Evolutionary conservation across 2,797 vertebrate genomes (phyloP), one percentile per base, ranked within the genome.

Genomic region (Knipowitschia caucasica): DNA sequence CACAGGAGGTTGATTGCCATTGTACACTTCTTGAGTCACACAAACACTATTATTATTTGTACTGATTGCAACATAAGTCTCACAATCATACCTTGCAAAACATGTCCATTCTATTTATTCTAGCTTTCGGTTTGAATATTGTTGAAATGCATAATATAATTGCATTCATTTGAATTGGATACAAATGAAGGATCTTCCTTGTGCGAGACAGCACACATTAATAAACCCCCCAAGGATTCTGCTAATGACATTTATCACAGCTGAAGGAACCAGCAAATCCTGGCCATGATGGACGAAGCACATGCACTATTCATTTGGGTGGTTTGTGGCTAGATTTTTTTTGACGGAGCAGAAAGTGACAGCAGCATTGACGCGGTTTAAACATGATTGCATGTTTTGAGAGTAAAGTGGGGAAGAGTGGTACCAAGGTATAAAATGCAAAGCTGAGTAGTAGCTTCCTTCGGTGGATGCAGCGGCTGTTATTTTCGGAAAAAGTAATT

Each of bases 231-330:
- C 43, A 2, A 3, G 39, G 73, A 72, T 14, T 9, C 4, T 33
- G 43, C 1, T 66, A 73, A 70, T 65, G 65, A 61, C 64, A 73
- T 71, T 81, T 72, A 81, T 67, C 58, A 69, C 62, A 73, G 52
- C 52, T 50, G 35, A 71, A 65, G 53, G 56, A 74, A 62, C 53
- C 53, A 66, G 77, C 73, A 62, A 55, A 75, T 62, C 69, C 25
- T 49, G 27, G 50, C 57, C 39, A 59, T 61, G 42, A 47, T 51
- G 58, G 57, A 71, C 69, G 55, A 67, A 62, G 56, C 25, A 42
- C 24, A 36, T 47, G 52, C 39, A 61, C 35, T 36, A 30, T 56
- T 50, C 62, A 61, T 67, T 66, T 45, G 58, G 47, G 46, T 21
- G 26, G 76, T 54, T 64, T 47, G 30, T 2, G 33, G 40, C 50